Evolutionary conservation across 2,888 invertebrate species (phyloP), one percentile per base, ranked within the genome.

Genomic region (Phyllotreta striolata): DNA sequence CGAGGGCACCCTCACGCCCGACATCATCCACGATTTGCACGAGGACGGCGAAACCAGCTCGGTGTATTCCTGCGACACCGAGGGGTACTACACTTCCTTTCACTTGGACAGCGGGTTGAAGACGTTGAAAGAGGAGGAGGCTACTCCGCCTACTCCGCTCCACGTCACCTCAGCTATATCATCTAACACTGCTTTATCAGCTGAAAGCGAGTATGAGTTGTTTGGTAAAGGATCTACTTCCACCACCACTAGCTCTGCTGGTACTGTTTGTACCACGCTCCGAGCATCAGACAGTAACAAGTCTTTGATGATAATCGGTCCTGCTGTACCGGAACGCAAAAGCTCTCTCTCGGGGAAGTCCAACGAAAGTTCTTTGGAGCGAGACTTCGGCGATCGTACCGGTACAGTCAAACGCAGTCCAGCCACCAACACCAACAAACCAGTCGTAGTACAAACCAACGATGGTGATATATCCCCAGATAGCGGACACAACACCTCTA

Each of bases 21-120:
- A 95, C 81, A 89, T 92, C 55, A 92, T 91, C 67, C 89, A 90
- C 73, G 89, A 93, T 78, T 84, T 90, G 68, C 88, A 90, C 70
- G 92, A 93, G 79, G 94, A 95, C 78, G 88, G 91, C 55, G 95
- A 95, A 82, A 93, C 92, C 0, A 92, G 92, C 72, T 95, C 95
- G 0, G 92, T 95, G 63, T 96, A 95, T 80, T 96, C 96, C 1
- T 94, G 96, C 78, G 98, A 98, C 78, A 96, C 96, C 1, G 98
- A 98, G 82, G 98, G 98, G 6, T 98, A 97, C 81, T 98, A 96
- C 80, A 98, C 98, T 0, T 96, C 96, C 13, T 98, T 98, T 84
- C 96, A 98, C 81, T 91, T 95, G 86, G 97, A 98, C 81, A 95
- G 95, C 61, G 97, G 97, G 0, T 81, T 98, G 67, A 92, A 92